A percentile compares a stretch with the other conserved stretches of the same genome.
Evolutionary conservation across 1,140 invertebrate species (phyloP).

Genomic region (Hylyphantes graminicola): DNA sequence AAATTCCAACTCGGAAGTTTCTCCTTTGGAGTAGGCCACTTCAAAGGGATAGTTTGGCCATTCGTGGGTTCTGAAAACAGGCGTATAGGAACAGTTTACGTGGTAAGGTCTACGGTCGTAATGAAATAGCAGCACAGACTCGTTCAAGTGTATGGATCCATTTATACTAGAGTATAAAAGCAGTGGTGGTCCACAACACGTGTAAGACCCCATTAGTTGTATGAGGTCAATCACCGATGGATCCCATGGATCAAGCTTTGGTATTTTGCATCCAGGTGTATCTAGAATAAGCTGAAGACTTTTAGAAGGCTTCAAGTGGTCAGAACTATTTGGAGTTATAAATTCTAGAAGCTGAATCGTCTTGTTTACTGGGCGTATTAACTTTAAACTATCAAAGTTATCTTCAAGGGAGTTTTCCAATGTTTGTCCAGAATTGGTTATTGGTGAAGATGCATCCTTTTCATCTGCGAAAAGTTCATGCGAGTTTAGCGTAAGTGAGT

Average conservation of each 20-base stretch:
- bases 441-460: too few relatives aligned
- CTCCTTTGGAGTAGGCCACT: neutral
- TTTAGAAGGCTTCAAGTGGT: constrained; percentile 4
- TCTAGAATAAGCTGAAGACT: constrained; percentile 70
- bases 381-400: too few relatives aligned
- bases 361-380: too few relatives aligned
- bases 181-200: constrained; percentile 12
- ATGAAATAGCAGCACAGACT: neutral
- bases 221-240: constrained; percentile 72
- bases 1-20: constrained; percentile 12
- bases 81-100: neutral
- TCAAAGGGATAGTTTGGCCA: constrained; percentile 16
- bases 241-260: constrained; percentile 79
- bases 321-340: too few relatives aligned
- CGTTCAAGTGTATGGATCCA: constrained; percentile 26
- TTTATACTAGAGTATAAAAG: constrained; percentile 5
- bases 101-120: neutral
- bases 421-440: too few relatives aligned
- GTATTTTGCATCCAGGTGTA: constrained; percentile 82
- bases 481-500: too few relatives aligned
- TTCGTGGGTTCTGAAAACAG: constrained; percentile 5
- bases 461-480: too few relatives aligned
- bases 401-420: too few relatives aligned
- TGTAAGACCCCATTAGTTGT: constrained; percentile 62
- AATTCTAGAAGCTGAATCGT: too few relatives aligned